Conservation (phyloP, 92 coral and sea anemone genomes). For the Palythoa grandis region DNA sequence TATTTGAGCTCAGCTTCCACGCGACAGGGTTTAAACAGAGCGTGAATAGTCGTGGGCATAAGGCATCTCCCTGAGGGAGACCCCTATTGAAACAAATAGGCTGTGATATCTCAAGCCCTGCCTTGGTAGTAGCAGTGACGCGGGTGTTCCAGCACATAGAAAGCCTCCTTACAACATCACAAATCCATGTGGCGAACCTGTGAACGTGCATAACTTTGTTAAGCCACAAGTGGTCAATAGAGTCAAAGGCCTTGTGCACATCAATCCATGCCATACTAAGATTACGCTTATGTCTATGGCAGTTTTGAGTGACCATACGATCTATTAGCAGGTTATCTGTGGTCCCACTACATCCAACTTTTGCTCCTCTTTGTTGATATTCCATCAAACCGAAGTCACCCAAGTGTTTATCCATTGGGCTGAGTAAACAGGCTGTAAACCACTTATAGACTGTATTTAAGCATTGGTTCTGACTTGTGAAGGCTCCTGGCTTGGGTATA, state of each 20-base stretch:
- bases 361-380: constrained; percentile 54
- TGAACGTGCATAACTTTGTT: constrained; percentile 10
- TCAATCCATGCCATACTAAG: constrained; percentile 60
- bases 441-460: constrained; percentile 61
- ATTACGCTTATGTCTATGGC: constrained; percentile 9
- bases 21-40: constrained; percentile 24
- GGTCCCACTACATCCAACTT: constrained; percentile 55
- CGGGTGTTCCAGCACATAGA: background rate
- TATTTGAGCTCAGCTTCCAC: background rate
- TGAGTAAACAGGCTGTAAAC: constrained; percentile 52
- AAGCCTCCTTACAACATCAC: background rate
- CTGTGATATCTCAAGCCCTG: background rate
- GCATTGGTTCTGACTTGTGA: constrained; percentile 63
- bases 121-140: background rate
- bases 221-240: constrained; percentile 16
- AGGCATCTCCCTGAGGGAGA: constrained; percentile 18
- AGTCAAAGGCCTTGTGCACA: background rate
- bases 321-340: constrained; percentile 40
- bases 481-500: constrained; percentile 59
- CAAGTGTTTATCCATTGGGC: constrained; percentile 51
- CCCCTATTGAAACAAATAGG: constrained; percentile 8
- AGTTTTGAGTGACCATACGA: background rate
- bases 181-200: constrained; percentile 2
- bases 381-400: constrained; percentile 46
- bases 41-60: background rate